Evolutionary conservation across 2,888 invertebrate genomes (phyloP).

Genomic region (Drosophila mimetica): DNA sequence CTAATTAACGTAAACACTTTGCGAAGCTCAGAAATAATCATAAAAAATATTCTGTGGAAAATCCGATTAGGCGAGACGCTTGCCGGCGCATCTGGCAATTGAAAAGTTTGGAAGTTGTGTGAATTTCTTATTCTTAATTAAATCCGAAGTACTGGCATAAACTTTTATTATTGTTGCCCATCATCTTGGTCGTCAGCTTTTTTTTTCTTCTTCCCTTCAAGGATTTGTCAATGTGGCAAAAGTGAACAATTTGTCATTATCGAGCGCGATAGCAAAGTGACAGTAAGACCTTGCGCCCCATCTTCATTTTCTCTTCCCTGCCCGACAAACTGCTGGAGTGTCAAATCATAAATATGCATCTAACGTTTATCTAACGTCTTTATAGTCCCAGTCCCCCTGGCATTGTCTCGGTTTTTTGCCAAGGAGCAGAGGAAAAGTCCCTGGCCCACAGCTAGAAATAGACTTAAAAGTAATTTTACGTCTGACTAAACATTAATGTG

Average conservation of each 20-base stretch:
- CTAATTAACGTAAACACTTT: constrained; percentile 77
- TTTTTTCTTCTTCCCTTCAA: neutral
- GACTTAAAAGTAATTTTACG: constrained; percentile 85
- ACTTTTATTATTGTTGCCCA: constrained; percentile 74
- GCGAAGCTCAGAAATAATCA: constrained; percentile 63
- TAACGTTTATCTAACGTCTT: constrained; percentile 78
- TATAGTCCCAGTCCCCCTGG: constrained; percentile 63
- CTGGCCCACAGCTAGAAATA: constrained; percentile 57
- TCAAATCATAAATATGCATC: constrained; percentile 81
- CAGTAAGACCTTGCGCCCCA: constrained; percentile 52
- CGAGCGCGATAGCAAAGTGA: constrained; percentile 74
- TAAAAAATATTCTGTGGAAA: constrained; percentile 68
- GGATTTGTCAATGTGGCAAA: constrained; percentile 80
- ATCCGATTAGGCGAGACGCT: constrained; percentile 78
- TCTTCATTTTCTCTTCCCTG: constrained; percentile 14
- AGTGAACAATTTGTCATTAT: constrained; percentile 79
- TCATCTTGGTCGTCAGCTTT: constrained; percentile 7
- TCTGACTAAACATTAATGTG: constrained; percentile 85
- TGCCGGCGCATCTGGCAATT: constrained; percentile 79
- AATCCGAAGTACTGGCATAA: constrained; percentile 80
- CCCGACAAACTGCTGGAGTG: constrained; percentile 44
- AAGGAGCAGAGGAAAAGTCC: constrained; percentile 8
- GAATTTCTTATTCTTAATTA: constrained; percentile 81
- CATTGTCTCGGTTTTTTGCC: constrained; percentile 72
- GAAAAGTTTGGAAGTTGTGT: constrained; percentile 74